These are phyloP conservation scores for Cataglyphis albicans DNA, from an alignment of 2,888 invertebrate genomes.

Conservation along the genomic window DNA sequence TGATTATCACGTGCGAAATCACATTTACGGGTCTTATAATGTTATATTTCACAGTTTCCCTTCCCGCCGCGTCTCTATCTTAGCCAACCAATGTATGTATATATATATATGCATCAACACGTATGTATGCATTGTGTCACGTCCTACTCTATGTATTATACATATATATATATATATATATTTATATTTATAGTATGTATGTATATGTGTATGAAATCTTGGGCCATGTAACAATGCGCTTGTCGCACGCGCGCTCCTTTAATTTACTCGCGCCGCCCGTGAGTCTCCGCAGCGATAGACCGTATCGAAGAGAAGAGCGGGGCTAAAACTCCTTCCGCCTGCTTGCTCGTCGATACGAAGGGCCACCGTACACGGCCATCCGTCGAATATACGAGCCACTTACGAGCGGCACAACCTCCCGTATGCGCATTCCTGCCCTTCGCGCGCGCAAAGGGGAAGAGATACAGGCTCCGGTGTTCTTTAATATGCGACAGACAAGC, in stretches of 20 bases:
- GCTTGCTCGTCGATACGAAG: conserved; percentile 54
- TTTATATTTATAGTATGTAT: no score
- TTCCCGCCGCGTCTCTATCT: not conserved
- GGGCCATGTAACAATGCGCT: conserved; percentile 47
- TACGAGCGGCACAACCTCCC: conserved; percentile 51
- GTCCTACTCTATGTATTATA: no score
- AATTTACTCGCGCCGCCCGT: conserved; percentile 51
- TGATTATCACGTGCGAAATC: conserved; percentile 50
- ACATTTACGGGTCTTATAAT: conserved; percentile 13
- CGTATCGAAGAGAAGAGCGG: conserved; percentile 40
- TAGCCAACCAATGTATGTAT: not conserved
- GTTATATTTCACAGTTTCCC: conserved; percentile 15
- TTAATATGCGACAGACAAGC: conserved; percentile 82
- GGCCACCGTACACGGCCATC: conserved; percentile 33
- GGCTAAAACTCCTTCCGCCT: conserved; percentile 63
- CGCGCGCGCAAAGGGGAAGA: conserved; percentile 53
- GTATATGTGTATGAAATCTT: not conserved
- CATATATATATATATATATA: no score
- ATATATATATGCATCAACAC: not conserved
- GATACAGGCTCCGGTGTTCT: conserved; percentile 68
- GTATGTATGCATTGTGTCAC: no score
- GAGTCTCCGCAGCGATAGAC: conserved; percentile 44
- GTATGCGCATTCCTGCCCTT: conserved; percentile 67
- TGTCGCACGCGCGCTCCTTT: conserved; percentile 39
- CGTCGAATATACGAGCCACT: conserved; percentile 75